Conservation (phyloP, 2,113 vertebrate genomes). For the Falco punctatus region DNA sequence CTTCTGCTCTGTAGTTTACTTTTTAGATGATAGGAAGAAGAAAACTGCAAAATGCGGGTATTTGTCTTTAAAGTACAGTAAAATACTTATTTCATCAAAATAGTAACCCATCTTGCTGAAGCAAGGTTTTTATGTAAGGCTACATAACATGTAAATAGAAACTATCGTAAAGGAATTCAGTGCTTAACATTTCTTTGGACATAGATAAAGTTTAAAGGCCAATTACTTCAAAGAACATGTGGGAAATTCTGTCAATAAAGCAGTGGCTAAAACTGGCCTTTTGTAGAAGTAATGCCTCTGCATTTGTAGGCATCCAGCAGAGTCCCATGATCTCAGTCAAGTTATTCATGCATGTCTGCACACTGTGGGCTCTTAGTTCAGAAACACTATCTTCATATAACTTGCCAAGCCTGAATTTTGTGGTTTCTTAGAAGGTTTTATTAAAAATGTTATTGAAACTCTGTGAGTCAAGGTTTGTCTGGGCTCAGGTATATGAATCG, state of each 20-base stretch:
- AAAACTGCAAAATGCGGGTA: not conserved
- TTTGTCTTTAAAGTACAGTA: not conserved
- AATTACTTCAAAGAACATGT: not conserved
- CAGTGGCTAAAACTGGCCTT: not conserved
- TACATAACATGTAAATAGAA: not conserved
- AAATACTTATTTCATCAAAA: constrained; percentile 2
- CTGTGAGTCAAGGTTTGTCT: not conserved
- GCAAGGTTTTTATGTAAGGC: not conserved
- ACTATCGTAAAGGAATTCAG: not conserved
- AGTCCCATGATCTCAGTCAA: not conserved
- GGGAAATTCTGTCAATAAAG: not conserved
- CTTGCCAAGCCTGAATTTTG: not conserved
- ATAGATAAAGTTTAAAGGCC: not conserved
- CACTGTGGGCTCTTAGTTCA: not conserved
- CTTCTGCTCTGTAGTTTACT: not conserved
- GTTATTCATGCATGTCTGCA: not conserved
- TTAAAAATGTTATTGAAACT: not conserved
- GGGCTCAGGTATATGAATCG: not conserved
- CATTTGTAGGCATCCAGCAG: not conserved
- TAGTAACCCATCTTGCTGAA: not conserved
- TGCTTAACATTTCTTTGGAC: not conserved
- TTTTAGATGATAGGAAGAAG: not conserved
- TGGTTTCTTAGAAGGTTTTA: not conserved
- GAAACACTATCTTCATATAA: not conserved
- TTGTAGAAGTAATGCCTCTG: not conserved